phyloP scores from a whole-genome alignment of 2,113 vertebrate genomes.

The Oenanthe oenanthe region DNA sequence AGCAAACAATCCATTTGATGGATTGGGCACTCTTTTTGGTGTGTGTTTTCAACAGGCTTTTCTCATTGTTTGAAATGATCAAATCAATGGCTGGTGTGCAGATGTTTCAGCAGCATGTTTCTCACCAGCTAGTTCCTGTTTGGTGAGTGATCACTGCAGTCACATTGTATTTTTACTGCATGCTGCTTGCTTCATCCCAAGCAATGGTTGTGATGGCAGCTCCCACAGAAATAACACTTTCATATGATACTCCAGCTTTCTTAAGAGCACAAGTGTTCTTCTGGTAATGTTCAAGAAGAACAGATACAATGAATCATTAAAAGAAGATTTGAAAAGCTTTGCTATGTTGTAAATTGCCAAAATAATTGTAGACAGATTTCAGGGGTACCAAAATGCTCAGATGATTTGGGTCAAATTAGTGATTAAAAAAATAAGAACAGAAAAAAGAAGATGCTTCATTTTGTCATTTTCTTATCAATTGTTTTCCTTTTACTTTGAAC shows the following conservation, averaged over 20 bases:
- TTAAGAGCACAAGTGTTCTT: background rate
- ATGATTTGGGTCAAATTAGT: background rate
- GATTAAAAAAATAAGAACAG: background rate
- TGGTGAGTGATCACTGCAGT: background rate
- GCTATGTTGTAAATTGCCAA: background rate
- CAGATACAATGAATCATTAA: background rate
- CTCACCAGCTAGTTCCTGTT: background rate
- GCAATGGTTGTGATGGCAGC: background rate
- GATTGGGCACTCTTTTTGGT: background rate
- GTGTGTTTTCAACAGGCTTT: conserved; percentile 16
- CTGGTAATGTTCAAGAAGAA: background rate
- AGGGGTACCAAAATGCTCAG: background rate
- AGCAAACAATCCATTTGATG: conserved; percentile 7
- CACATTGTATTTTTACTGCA: background rate
- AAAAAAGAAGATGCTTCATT: background rate
- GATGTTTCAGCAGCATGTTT: background rate
- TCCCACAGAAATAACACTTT: background rate
- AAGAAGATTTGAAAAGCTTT: background rate
- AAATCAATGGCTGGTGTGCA: background rate
- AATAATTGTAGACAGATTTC: background rate
- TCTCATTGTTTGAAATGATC: conserved; percentile 3
- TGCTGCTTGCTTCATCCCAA: background rate
- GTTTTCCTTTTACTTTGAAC: background rate
- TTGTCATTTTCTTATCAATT: background rate
- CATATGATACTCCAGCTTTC: background rate